Evolutionary conservation across 2,113 vertebrate species (phyloP).

Genomic region (Thamnaconus septentrionalis): DNA sequence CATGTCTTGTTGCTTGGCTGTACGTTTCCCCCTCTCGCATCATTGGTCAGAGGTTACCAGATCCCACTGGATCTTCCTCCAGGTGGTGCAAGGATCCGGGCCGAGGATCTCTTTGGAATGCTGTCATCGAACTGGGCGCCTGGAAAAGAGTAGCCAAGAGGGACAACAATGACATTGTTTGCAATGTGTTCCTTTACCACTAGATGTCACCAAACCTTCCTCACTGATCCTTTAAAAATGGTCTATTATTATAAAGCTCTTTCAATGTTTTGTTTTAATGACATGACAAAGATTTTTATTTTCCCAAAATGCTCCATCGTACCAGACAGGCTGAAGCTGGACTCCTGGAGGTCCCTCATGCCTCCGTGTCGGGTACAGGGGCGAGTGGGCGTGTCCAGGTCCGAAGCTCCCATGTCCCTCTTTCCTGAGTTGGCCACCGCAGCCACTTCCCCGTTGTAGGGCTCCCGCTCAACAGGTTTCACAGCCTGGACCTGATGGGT

Average conservation of each 20-base stretch:
- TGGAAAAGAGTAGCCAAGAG: conserved; percentile 41
- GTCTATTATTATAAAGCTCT: too few relatives aligned
- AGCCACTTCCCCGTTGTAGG: conserved; percentile 91
- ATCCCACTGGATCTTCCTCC: conserved; percentile 93
- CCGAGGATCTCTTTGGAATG: conserved; percentile 92
- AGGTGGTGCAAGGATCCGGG: conserved; percentile 91
- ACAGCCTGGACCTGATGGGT: conserved; percentile 80
- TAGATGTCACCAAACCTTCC: too few relatives aligned
- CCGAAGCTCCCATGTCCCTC: conserved; percentile 82
- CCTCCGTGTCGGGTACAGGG: conserved; percentile 91
- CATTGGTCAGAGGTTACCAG: conserved; percentile 76
- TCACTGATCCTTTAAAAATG: too few relatives aligned
- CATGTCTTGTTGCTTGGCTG: conserved; percentile 25
- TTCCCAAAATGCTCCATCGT: neutral
- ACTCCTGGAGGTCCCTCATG: conserved; percentile 93
- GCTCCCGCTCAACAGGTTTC: conserved; percentile 89
- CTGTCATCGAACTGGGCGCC: conserved; percentile 94
- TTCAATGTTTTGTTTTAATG: too few relatives aligned
- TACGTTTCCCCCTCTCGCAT: conserved; percentile 11
- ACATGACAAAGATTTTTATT: neutral
- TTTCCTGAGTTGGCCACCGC: conserved; percentile 83
- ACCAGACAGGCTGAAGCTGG: conserved; percentile 97
- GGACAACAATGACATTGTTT: too few relatives aligned
- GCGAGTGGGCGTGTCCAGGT: conserved; percentile 85
- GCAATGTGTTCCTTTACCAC: too few relatives aligned